Base-by-base conservation (phyloP, 2,113 vertebrate genomes). In the Notothenia rossii region DNA sequence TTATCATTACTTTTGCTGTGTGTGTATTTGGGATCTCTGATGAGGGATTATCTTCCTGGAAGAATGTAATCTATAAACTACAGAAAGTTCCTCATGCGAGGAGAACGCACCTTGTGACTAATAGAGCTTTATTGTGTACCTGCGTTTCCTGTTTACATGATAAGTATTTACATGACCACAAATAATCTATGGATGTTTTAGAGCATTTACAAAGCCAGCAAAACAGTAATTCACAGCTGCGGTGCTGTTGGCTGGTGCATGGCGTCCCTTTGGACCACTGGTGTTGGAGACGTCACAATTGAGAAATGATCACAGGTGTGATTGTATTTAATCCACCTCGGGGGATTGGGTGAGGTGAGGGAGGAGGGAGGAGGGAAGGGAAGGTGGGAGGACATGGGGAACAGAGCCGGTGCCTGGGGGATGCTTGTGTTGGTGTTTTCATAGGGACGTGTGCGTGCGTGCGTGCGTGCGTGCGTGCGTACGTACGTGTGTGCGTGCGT, bases 281-380 rank as follows among this genome's bases (percentile, higher is more conserved):
- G 82, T 81, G 80, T 77, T 88, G 77, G 78, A 90, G 77, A 77
- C 87, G 83, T 91, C 90, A 92, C 88, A 91, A 75, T 79, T 91
- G 88, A 92, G 87, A 61, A 84, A 91, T 90, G 88, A 89, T 92
- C 88, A 83, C 90, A 91, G 90, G 90, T 92, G 90, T 69, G 86
- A 78, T 62, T 85, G 87, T 78, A 74, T 86, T 87, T 91, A 86
- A 89, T 91, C 88, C 86, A 60, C 83, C 84, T 83, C 56, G 1
- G 55, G 86, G 85, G 85, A 82, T 56, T 49, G 68, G 75, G 51
- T 73, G 79, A 62, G 81, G 73, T 43, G 79, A 82, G 79, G 63
- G 69, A 45, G 46, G 63, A 81, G 81, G 75, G 78, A 3, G 46
- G 63, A 81, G 81, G 75, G 76, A 59, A 29, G 82, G 60, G 43